phyloP scores from a whole-genome alignment of 1,140 invertebrate genomes.

The Notospermus geniculatus region DNA sequence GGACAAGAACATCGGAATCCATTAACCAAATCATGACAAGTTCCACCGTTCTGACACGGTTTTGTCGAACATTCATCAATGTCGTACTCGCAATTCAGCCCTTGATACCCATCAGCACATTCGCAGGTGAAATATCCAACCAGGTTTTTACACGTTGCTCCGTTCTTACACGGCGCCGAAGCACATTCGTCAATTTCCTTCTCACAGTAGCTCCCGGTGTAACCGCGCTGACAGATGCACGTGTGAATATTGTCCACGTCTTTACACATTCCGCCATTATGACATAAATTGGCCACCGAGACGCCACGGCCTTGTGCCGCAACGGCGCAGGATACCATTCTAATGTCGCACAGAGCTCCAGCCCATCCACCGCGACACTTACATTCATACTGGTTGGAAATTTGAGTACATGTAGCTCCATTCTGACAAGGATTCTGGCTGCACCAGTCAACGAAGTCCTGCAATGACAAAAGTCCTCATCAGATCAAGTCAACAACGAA shows the following conservation, averaged over 20 bases:
- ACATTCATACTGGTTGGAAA: constrained; percentile 70
- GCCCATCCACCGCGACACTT: constrained; percentile 82
- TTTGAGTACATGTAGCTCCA: constrained; percentile 68
- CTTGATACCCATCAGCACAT: constrained; percentile 22
- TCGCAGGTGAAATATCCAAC: constrained; percentile 31
- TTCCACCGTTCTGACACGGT: constrained; percentile 6
- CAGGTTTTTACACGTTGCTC: constrained; percentile 32
- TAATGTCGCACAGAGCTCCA: constrained; percentile 88
- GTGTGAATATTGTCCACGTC: constrained; percentile 61
- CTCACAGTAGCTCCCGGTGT: constrained; percentile 84
- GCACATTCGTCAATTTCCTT: constrained; percentile 53
- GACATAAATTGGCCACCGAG: constrained; percentile 70
- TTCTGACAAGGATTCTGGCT: constrained; percentile 72
- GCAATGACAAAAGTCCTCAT: constrained; percentile 2
- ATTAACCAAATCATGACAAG: neutral
- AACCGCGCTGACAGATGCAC: constrained; percentile 39
- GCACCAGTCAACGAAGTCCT: constrained; percentile 42
- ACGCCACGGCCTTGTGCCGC: constrained; percentile 70
- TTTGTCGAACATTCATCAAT: constrained; percentile 18
- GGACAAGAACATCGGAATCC: no score
- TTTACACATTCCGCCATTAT: constrained; percentile 85
- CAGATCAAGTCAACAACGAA: no score
- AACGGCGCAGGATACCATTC: constrained; percentile 65
- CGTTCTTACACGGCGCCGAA: constrained; percentile 31
- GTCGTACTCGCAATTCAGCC: constrained; percentile 7